A percentile compares a stretch with the other conserved stretches of the same genome.
These are phyloP conservation scores for Phoxinus dragarum DNA, from an alignment of 2,797 vertebrate species.

Conservation along the genomic window DNA sequence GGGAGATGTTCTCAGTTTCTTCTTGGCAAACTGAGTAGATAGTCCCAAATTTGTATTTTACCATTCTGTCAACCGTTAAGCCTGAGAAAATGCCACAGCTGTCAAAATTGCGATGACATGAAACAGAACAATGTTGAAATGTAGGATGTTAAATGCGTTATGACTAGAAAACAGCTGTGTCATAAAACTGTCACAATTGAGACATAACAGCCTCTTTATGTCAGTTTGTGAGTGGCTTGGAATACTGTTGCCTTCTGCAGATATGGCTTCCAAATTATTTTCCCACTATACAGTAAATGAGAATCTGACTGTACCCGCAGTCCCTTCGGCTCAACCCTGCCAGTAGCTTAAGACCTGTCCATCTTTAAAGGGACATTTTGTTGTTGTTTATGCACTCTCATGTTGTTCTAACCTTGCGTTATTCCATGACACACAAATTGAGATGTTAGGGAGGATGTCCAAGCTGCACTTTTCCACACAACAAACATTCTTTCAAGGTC, in stretches of 20 bases:
- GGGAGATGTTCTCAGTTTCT: conserved; percentile 30
- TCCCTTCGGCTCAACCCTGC: neutral
- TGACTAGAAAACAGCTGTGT: conserved; percentile 41
- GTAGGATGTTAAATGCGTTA: conserved; percentile 33
- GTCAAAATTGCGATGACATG: conserved; percentile 28
- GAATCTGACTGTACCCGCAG: conserved; percentile 12
- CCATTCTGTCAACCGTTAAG: conserved; percentile 11
- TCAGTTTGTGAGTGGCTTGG: no score
- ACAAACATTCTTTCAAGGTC: neutral
- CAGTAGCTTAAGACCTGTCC: neutral
- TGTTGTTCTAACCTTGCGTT: neutral
- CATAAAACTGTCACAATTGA: conserved; percentile 43
- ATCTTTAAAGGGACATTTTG: neutral
- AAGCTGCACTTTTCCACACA: neutral
- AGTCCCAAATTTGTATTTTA: neutral
- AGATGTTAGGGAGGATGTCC: neutral
- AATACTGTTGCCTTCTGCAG: conserved; percentile 13
- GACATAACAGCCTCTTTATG: no score
- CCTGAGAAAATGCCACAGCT: conserved; percentile 36
- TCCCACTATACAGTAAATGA: conserved; percentile 11
- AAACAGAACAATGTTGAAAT: conserved; percentile 28
- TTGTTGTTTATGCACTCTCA: neutral
- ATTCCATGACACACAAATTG: neutral
- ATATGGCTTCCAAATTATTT: conserved; percentile 19
- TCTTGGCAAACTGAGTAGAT: conserved; percentile 21